Evolutionary conservation across 1,140 invertebrate genomes (phyloP), one percentile per base, ranked within the genome.

Genomic region (Rhagoletis pomonella): DNA sequence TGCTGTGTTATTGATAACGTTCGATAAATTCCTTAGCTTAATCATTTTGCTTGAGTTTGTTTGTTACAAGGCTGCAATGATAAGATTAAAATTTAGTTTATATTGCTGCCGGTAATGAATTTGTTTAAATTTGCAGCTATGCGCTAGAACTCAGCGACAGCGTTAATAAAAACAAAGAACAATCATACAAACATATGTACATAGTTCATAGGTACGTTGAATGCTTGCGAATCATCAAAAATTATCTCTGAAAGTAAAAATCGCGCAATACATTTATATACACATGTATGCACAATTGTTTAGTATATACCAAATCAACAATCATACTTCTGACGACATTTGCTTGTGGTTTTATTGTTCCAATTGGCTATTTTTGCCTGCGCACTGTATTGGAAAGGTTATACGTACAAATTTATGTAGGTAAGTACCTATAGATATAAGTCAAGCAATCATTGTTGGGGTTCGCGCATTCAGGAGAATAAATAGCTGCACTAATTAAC

Each of bases 1-100:
- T 86, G 87, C 85, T 65, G 87, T 88, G 19, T 85, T 64, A 69
- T 88, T 88, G 69, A 67, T 50, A 86, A 81, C 29, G 19, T 86
- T 88, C 50, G 60, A 50, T 62, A 88, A 19, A 58, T 59, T 88
- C 44, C 50, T 88, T 58, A 88, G 55, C 64, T 88, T 88, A n/a
- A 88, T 86, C 87, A 88, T 88, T 84, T 88, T 88, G 44, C 4
- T 42, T 64, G 39, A 60, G 59, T 55, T 81, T 50, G n/a, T 29
- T 55, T 81, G n/a, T 50, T 55, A 55, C n/a, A 81, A 81, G 12
- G 47, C 73, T 81, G 50, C 44, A 81, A 81, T 55, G 69, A 87
- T 14, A 59, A 87, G 7, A 87, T 77, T 19, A 50, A 81, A 69
- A 55, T 10, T 2, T 55, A 10, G 50, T 0, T 5, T 55, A 55